These are phyloP conservation scores for Emmelina monodactyla DNA, from an alignment of 2,888 invertebrate species.

Conservation along the genomic window DNA sequence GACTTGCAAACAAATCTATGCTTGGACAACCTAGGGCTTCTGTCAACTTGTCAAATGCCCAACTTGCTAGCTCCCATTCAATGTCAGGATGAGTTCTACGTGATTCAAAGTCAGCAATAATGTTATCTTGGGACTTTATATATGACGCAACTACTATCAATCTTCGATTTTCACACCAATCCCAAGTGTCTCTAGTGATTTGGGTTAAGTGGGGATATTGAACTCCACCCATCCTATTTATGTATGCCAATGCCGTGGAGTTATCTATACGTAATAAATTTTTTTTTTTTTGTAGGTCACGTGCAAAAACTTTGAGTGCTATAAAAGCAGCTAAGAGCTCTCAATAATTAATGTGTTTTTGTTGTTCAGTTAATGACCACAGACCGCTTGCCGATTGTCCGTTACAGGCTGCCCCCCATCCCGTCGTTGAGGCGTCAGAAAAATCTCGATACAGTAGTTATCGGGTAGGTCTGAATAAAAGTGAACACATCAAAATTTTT, in stretches of 20 bases:
- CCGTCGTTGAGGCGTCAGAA: constrained; percentile 9
- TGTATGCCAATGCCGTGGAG: constrained; percentile 8
- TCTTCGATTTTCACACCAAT: constrained; percentile 14
- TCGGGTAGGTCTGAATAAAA: no score
- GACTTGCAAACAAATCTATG: constrained; percentile 12
- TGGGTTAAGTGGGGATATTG: constrained; percentile 11
- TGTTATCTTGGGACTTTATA: constrained; percentile 15
- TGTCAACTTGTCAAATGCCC: constrained; percentile 3
- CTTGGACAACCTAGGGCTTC: constrained; percentile 3
- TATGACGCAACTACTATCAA: constrained; percentile 13
- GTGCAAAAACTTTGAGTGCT: constrained; percentile 7
- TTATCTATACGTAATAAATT: constrained; percentile 11
- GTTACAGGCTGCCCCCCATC: constrained; percentile 7
- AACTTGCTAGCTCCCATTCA: constrained; percentile 9
- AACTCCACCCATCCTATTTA: constrained; percentile 10
- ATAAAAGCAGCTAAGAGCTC: constrained; percentile 10
- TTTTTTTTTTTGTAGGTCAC: constrained; percentile 3
- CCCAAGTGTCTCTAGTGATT: constrained; percentile 12
- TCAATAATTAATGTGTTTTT: constrained; percentile 9
- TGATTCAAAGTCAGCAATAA: constrained; percentile 13
- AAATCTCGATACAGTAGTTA: neutral
- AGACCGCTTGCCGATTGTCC: constrained; percentile 6
- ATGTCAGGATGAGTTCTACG: constrained; percentile 5
- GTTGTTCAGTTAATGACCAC: constrained; percentile 2
- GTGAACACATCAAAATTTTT: no score